phyloP scores from a whole-genome alignment of 2,113 vertebrate genomes.

The Heterotis niloticus region DNA sequence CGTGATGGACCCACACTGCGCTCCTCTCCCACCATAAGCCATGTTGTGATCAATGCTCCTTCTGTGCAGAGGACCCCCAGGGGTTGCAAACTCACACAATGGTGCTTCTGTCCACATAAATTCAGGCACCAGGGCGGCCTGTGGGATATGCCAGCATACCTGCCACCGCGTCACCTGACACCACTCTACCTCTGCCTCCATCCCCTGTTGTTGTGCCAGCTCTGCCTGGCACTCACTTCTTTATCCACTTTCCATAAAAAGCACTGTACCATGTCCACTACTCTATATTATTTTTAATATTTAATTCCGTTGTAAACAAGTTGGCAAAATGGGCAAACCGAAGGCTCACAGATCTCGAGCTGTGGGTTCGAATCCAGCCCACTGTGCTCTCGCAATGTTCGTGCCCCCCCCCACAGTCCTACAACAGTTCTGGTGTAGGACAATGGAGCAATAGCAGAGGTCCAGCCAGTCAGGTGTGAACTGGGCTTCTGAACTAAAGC shows the following conservation, averaged over 20 bases:
- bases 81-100: slow-evolving; percentile 12
- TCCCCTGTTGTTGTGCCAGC: neutral
- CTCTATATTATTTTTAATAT: neutral
- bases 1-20: neutral
- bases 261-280: neutral
- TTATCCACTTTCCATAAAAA: neutral
- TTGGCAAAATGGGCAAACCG: neutral
- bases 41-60: slow-evolving; percentile 4
- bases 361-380: neutral
- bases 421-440: too few relatives aligned
- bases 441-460: too few relatives aligned
- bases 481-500: too few relatives aligned
- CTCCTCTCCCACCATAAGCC: neutral
- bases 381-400: neutral
- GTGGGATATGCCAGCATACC: neutral
- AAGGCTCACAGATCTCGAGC: too few relatives aligned
- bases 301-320: neutral
- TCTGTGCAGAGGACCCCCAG: slow-evolving; percentile 11
- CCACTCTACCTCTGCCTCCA: neutral
- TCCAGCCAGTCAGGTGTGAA: too few relatives aligned
- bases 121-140: neutral
- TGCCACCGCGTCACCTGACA: neutral
- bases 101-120: slow-evolving; percentile 9
- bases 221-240: neutral
- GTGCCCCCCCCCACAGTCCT: neutral